Evolutionary conservation across 2,888 invertebrate species (phyloP), one percentile per base, ranked within the genome.

Genomic region (Prosopocoilus inquinatus): DNA sequence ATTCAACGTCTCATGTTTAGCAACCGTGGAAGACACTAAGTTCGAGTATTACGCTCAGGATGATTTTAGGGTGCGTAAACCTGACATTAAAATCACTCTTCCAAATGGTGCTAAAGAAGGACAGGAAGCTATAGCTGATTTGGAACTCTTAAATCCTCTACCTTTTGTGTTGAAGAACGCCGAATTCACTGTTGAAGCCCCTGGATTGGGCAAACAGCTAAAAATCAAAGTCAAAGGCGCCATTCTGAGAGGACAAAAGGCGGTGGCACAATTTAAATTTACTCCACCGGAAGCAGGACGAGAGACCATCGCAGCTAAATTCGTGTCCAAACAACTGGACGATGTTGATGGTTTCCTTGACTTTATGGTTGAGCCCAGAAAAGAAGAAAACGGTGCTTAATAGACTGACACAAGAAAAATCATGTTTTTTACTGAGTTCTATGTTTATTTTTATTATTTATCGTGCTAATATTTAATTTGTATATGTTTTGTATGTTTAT

Each of bases 21-120:
- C 89, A 0, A 84, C 85, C 1, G 90, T 95, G 20, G 84, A 86
- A 44, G 89, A 91, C 54, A 92, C 88, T 0, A 86, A 90, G 54
- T 94, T 86, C 72, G 94, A 94, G 69, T 94, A 91, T 73, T 92
- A 88, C 70, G 91, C 91, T 0, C 91, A 93, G 78, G 93, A 94
- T 66, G 93, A 94, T 77, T 94, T 94, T 73, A 82, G 93, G 64
- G 89, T 94, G 3, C 81, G 92, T 28, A 94, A 94, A 69, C 95
- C 95, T 0, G 93, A 94, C 68, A 91, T 95, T 53, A 89, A 89
- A 73, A 89, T 95, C 56, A 79, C 81, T 2, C 77, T 87, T 38
- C 82, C 82, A 33, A 83, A 82, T 28, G 78, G 78, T 58, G 80
- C 84, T 1, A 80, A 72, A 9, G 72, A 81, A 58, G 81, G 80